phyloP scores from a whole-genome alignment of 2,797 vertebrate species.

The Danio aesculapii region DNA sequence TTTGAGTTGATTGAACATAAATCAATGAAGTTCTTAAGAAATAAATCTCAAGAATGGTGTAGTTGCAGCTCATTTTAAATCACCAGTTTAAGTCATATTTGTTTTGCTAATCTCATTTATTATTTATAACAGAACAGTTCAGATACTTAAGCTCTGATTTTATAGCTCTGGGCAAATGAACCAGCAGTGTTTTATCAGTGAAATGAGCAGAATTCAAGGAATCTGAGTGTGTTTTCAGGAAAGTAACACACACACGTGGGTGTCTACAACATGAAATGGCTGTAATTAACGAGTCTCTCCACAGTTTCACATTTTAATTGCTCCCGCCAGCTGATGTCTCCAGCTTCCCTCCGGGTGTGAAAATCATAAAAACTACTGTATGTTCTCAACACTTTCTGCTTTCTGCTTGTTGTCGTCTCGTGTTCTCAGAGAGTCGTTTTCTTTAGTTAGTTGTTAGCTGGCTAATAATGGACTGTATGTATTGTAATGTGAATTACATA shows the following conservation, averaged over 20 bases:
- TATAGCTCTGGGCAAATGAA: no score
- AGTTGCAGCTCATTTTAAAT: no score
- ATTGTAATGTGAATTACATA: no score
- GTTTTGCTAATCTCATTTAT: no score
- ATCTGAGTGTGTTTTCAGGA: not conserved
- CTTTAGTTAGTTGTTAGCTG: not conserved
- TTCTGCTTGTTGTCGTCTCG: not conserved
- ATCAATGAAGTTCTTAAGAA: no score
- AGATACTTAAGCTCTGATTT: not conserved
- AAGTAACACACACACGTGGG: slow-evolving; percentile 3
- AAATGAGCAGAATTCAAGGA: not conserved
- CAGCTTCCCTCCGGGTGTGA: slow-evolving; percentile 47
- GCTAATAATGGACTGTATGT: no score
- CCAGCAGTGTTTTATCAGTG: not conserved
- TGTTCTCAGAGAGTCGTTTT: not conserved
- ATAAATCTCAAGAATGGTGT: no score
- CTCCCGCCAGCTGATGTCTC: slow-evolving; percentile 67
- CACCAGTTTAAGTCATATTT: no score
- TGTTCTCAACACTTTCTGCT: not conserved
- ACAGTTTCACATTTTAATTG: slow-evolving; percentile 81
- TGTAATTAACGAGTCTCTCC: slow-evolving; percentile 66
- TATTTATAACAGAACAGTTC: not conserved
- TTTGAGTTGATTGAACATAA: no score
- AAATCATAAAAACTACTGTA: slow-evolving; percentile 3
- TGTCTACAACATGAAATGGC: not conserved